Base-by-base conservation (phyloP, 2,113 vertebrate species). In the Oenanthe oenanthe region DNA sequence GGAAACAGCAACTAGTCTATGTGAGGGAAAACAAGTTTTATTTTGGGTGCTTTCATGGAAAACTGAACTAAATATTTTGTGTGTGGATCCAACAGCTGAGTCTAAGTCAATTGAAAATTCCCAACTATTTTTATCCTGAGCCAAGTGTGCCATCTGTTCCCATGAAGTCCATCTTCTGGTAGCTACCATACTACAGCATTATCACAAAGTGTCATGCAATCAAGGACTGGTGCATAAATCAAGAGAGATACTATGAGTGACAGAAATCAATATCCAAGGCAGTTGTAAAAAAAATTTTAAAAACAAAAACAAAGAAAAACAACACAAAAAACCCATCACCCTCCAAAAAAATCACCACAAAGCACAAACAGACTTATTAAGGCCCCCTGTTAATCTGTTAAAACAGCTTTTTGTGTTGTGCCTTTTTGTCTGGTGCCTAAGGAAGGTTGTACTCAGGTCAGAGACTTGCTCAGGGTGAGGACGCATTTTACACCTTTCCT, bases 81-180 rank as follows among this genome's bases (percentile, higher is more conserved):
- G 24, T 78, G 75, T 77, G 28, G 22, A 71, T 63, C n/a, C 84
- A 95, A 84, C 87, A 89, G 80, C 61, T 71, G 47, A 86, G 42
- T 76, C 54, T 62, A 92, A 81, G 15, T 29, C 29, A 96, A 89
- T 11, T 29, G 43, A 84, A 84, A 91, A 93, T 61, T 95, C 40
- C 71, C 45, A 50, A 38, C 48, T 75, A 89, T 82, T 85, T 85
- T 79, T 74, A 94, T 85, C 62, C 62, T 75, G 36, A 96, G 92
- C 90, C 93, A 92, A 92, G 78, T 3, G 8, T 4, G 2, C 95
- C 96, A 96, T 96, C 95, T 96, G 93, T 82, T 94, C 78, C 61
- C 58, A 57, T 8, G 7, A 95, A 78, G 82, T 75, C 88, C 88
- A 43, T 88, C 88, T 88, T 68, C 79, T 82, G 78, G 82, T 47